These are phyloP conservation scores for Philonicus albiceps DNA, from an alignment of 2,888 invertebrate genomes.

Conservation along the genomic window DNA sequence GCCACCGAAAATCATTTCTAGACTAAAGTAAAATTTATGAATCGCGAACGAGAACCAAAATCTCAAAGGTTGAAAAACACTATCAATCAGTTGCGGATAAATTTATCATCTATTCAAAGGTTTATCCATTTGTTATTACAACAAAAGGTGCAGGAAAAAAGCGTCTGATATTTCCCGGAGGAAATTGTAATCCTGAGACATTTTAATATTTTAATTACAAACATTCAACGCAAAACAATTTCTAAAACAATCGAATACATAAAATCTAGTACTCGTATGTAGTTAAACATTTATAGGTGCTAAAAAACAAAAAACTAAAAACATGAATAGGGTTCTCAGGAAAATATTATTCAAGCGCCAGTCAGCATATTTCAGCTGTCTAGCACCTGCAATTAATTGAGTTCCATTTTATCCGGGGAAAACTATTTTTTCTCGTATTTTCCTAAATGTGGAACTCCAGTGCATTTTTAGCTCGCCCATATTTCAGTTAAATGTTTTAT, in stretches of 20 bases:
- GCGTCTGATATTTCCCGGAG: background rate
- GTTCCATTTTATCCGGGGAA: background rate
- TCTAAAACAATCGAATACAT: background rate
- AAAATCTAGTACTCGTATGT: background rate
- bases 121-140: background rate
- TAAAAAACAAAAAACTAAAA: background rate
- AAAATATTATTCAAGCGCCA: background rate
- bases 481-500: background rate
- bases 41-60: background rate
- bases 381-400: background rate
- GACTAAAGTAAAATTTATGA: conserved; percentile 9
- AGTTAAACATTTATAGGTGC: background rate
- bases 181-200: background rate
- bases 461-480: background rate
- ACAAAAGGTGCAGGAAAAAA: background rate
- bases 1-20: conserved; percentile 3
- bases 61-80: background rate
- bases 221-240: background rate
- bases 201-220: background rate
- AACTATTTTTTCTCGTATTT: background rate
- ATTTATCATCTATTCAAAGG: background rate
- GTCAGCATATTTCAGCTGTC: background rate
- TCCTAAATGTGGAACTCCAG: background rate
- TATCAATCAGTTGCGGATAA: background rate
- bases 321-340: background rate